Evolutionary conservation across 2,797 vertebrate genomes (phyloP), one percentile per base, ranked within the genome.

Genomic region (Melanogrammus aeglefinus): DNA sequence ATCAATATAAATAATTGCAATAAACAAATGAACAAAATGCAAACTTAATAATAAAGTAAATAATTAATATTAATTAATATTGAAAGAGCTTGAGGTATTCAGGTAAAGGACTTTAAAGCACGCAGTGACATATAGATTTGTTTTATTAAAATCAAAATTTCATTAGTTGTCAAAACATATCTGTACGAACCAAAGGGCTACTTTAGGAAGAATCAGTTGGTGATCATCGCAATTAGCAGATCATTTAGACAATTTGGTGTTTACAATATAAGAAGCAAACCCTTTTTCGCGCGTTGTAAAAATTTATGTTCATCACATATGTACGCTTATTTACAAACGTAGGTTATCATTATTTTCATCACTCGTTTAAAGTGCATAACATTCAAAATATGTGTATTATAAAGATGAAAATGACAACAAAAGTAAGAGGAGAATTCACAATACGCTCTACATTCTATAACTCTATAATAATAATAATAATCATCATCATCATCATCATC

Each of bases 311-410:
- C 76, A 81, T 84, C 86, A 87, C 86, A 86, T 82, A 82, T 86
- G 73, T 87, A 82, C 89, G 88, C 90, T 89, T 90, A 90, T 91
- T 86, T 88, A 91, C 88, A 80, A 16, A 76, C 72, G 33, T 82
- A 86, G 71, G 71, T 36, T 88, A 77, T 83, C 77, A 75, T 86
- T 81, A 89, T 83, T 90, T 80, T 84, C 81, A 84, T 85, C 87
- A 88, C 84, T 90, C 87, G 74, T 94, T 95, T 99, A 99, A 99
- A 98, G 97, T 98, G 97, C 97, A 94, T 95, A 92, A 94, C 90
- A 94, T 95, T 91, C 89, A 93, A 81, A 91, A 93, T 66, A 74
- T 63, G n/a, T 83, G 73, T 86, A 75, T 91, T 77, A 94, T 91
- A 93, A 89, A 92, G 41, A 90, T 89, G 85, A 89, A 91, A 35